Base-by-base conservation (phyloP, 2,797 vertebrate species). In the Tragopan temminckii region DNA sequence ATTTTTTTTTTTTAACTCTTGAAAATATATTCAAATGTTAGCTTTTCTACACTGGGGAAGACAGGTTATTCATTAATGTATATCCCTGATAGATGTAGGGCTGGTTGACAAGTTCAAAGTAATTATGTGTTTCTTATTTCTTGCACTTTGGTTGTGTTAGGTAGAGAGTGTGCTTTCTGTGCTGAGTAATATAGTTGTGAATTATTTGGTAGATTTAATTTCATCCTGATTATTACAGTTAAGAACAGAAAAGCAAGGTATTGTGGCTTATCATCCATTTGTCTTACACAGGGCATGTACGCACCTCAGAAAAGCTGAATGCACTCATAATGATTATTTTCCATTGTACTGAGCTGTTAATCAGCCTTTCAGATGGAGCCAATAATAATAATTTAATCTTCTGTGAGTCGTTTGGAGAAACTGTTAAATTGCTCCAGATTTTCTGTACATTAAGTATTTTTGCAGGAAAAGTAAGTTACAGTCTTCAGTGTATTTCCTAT, bases 401-500 rank as follows among this genome's bases (percentile, higher is more conserved):
- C 36, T 36, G 46, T 20, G 68, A 70, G 61, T 77, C 38, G 40
- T 79, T 43, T 53, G 48, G 57, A 76, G 63, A 68, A 88, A 42
- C 59, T 80, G n/a, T 31, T 89, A 8, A 33, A 71, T 25, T 48
- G 43, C 13, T 57, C 11, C 42, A 80, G 31, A 57, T 53, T 85
- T 14, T 25, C 31, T 55, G 12, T 19, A 8, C 11, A 1, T 40
- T 40, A 20, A 70, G 8, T 14, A 1, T 24, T 67, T 77, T 71
- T 52, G 58, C 64, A 43, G 57, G 24, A 82, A 59, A 52, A 43
- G 13, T 52, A 38, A 64, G 55, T n/a, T 4, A 4, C 45, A 21
- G 1, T 50, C 27, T 80, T 63, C 4, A 70, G 45, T 12, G 4
- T 0, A 0, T 77, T 85, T 72, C 33, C 20, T 48, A 6, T 50